Evolutionary conservation across 2,113 vertebrate species (phyloP).

Genomic region (Malurus alboscapulatus): DNA sequence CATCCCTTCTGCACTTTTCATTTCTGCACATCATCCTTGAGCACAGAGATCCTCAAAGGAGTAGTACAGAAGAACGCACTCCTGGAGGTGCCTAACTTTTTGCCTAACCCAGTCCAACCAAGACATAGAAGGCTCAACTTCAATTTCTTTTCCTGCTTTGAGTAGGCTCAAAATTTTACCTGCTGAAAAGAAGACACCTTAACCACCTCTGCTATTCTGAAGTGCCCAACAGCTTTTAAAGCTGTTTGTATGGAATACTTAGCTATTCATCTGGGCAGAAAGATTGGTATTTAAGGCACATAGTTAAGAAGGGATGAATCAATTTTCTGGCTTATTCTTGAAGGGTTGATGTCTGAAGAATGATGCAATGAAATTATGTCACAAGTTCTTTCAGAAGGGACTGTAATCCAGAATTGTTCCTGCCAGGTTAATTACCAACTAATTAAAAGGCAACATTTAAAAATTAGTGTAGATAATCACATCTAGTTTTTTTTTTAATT

Average conservation of each 20-base stretch:
- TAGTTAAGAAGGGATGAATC: background rate
- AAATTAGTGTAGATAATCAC: background rate
- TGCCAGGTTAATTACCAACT: background rate
- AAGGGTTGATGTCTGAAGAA: background rate
- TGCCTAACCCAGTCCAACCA: background rate
- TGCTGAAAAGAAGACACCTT: background rate
- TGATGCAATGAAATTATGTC: background rate
- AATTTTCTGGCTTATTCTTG: background rate
- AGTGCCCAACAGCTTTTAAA: background rate
- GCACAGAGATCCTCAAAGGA: background rate
- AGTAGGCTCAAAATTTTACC: background rate
- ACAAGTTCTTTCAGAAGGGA: background rate
- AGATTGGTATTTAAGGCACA: background rate
- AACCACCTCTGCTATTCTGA: background rate
- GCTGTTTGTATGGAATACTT: background rate
- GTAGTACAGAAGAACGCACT: background rate
- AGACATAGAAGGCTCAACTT: background rate
- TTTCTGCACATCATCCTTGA: background rate
- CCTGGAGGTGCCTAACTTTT: background rate
- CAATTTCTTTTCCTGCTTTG: background rate
- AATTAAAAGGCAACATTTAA: background rate
- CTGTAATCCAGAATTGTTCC: background rate
- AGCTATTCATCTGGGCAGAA: background rate
- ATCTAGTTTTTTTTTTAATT: background rate
- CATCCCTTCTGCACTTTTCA: fast-evolving